Conservation (phyloP, 2,113 vertebrate species). For the Cranoglanis bouderius region DNA sequence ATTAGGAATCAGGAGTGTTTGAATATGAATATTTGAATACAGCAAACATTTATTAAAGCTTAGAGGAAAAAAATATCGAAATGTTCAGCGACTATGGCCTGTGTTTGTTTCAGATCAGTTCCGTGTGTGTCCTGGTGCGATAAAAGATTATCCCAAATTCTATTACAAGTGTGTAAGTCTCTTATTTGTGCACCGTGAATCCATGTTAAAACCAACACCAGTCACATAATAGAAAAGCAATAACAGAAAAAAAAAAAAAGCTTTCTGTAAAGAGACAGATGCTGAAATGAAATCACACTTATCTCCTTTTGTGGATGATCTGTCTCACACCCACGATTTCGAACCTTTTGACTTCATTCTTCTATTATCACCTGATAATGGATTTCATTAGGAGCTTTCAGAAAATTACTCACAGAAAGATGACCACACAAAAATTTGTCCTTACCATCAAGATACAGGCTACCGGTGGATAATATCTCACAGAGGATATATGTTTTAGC, state of each 20-base stretch:
- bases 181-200: constrained; percentile 85
- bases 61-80: constrained; percentile 88
- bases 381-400: constrained; percentile 95
- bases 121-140: constrained; percentile 87
- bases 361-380: constrained; percentile 99
- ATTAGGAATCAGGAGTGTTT: constrained; percentile 69
- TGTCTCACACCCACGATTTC: constrained; percentile 76
- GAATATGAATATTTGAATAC: constrained; percentile 66
- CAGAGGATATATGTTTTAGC: background rate
- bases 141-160: constrained; percentile 93
- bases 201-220: constrained; percentile 73
- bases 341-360: constrained; percentile 78
- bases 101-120: constrained; percentile 86
- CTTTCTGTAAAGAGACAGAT: background rate
- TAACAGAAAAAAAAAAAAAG: background rate
- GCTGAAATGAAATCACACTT: constrained; percentile 20
- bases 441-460: background rate
- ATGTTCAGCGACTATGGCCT: constrained; percentile 87
- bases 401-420: constrained; percentile 95
- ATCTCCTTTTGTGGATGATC: background rate
- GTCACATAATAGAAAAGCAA: background rate
- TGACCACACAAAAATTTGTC: constrained; percentile 70
- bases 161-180: constrained; percentile 87
- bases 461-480: background rate
- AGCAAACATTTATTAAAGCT: constrained; percentile 93